These are phyloP conservation scores for Osmerus mordax DNA, from an alignment of 2,113 vertebrate genomes.

Conservation along the genomic window DNA sequence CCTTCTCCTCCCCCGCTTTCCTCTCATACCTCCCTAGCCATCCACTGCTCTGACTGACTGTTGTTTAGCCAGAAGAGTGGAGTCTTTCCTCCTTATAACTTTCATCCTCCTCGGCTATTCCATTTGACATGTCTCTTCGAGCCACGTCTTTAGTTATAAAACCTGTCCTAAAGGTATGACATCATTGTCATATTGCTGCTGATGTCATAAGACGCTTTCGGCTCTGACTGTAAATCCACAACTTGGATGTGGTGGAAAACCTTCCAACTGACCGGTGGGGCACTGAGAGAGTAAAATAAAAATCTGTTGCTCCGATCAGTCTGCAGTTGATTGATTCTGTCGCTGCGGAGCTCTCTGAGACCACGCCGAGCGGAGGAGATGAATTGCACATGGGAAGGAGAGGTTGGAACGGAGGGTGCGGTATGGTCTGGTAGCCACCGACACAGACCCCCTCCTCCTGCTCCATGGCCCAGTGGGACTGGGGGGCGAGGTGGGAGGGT, in stretches of 20 bases:
- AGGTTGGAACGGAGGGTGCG: slow-evolving; percentile 6
- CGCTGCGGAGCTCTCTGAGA: slow-evolving; percentile 15
- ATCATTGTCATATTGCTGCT: slow-evolving; percentile 5
- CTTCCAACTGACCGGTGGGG: slow-evolving; percentile 18
- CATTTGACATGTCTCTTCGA: too few species aligned
- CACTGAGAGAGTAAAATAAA: slow-evolving; percentile 9
- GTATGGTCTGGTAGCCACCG: slow-evolving; percentile 7
- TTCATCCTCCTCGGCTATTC: too few species aligned
- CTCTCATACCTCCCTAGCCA: slow-evolving; percentile 3
- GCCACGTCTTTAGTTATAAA: not conserved
- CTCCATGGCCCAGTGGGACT: slow-evolving; percentile 6
- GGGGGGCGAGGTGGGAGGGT: not conserved
- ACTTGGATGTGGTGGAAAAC: slow-evolving; percentile 10
- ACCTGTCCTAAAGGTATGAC: not conserved
- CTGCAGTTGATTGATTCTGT: slow-evolving; percentile 22
- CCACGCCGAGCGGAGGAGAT: slow-evolving; percentile 14
- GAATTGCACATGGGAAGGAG: slow-evolving; percentile 14
- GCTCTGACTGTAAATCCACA: slow-evolving; percentile 18
- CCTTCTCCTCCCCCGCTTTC: not conserved
- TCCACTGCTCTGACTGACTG: not conserved
- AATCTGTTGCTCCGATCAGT: slow-evolving; percentile 8
- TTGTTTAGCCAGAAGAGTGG: too few species aligned
- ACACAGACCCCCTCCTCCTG: not conserved
- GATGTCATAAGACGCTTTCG: slow-evolving; percentile 19
- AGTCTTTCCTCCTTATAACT: too few species aligned